Base-by-base conservation (phyloP, 2,113 vertebrate species). In the Triplophysa dalaica region DNA sequence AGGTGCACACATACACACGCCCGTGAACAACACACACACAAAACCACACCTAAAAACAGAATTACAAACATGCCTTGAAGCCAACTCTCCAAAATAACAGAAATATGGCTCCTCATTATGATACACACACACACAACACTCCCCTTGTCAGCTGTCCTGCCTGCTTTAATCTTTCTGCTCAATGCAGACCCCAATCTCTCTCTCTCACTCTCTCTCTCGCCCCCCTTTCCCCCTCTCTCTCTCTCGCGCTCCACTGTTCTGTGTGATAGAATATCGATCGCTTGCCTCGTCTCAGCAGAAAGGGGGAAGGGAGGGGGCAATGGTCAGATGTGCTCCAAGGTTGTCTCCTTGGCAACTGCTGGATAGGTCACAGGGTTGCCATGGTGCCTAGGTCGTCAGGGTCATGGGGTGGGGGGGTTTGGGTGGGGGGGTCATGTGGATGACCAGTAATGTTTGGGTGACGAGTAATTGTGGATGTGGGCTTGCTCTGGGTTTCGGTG, bases 181-280 rank as follows among this genome's bases (percentile, higher is more conserved):
- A 77, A 61, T 77, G 73, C 73, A 63, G 73, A 73, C 83, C 73
- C 78, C 60, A 24, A 64, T 83, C 11, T 62, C 41, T 80, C 86
- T 24, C 69, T 68, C 69, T 81, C 80, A 61, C 56, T 63, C 17
- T 81, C 14, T 64, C 52, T 69, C 48, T 70, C 54, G 5, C 43
- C 43, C 43, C 43, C 80, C 75, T 48, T 77, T 50, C 0, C 12
- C 75, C 16, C 60, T 45, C 66, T 64, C 50, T 80, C 87, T 45
- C 86, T 89, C 91, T 90, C 87, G 89, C 92, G 91, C 92, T 93
- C 90, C 92, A 93, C 92, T 93, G 92, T 92, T 93, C 92, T 93
- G 91, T 92, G 91, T 93, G 91, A 93, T 93, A 92, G 92, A 92
- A 92, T 93, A 93, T 93, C 91, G 91, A 93, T 93, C 92, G 91